Base-by-base conservation (phyloP, 2,113 vertebrate genomes). In the Gasterosteus aculeatus region DNA sequence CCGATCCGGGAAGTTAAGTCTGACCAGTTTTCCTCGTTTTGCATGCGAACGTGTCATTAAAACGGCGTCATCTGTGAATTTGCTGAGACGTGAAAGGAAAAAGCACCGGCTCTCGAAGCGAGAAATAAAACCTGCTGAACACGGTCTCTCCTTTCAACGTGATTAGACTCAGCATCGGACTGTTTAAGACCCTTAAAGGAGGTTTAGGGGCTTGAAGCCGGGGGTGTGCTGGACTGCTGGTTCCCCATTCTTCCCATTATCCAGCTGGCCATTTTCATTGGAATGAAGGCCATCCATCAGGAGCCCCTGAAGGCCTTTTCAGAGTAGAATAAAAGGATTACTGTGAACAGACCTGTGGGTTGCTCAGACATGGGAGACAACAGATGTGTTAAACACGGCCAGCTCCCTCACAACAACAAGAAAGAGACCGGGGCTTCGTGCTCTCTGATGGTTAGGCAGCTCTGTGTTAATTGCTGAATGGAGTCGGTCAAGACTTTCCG, bases 231-330 rank as follows among this genome's bases (percentile, higher is more conserved):
- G 81, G 90, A 90, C 86, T 83, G 83, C 66, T 89, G 19, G 22
- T 84, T 86, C 78, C 92, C 92, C 91, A 96, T 97, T 92, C 89
- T 93, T 88, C 77, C 66, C 75, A 72, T 92, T 91, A 83, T 85
- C 76, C 72, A 19, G 69, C 82, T 69, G 72, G 74, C 78, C 91
- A 94, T 96, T 95, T 94, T 95, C 94, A 95, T 95, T 95, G 93
- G 95, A 96, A 94, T 94, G 85, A 89, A 88, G 88, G 82, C 93
- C 89, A 95, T 95, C 93, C 88, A 95, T 96, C 94, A 92, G 73
- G 22, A 76, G 78, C 58, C 12, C 81, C 89, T 91, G 88, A 90
- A 92, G 87, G 85, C 83, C 90, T 80, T 92, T 94, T 95, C 87
- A 94, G 9, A 57, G 83, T 51, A 33, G 78, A 85, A 94, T 94